phyloP scores from a whole-genome alignment of 2,797 vertebrate species.

The Distichodus sexfasciatus region DNA sequence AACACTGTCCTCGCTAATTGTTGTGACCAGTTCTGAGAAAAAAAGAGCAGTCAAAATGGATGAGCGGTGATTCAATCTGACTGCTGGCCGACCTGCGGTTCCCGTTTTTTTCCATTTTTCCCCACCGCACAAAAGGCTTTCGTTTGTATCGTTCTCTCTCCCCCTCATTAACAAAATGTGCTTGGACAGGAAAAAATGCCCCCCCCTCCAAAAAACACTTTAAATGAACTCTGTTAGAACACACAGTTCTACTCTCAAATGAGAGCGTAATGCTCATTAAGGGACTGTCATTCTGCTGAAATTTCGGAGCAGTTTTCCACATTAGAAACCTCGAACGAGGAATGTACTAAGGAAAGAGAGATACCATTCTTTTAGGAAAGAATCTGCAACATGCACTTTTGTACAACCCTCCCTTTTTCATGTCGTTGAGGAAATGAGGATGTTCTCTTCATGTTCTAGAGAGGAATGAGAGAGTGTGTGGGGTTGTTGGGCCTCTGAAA shows the following conservation, averaged over 20 bases:
- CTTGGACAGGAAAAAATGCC: background rate
- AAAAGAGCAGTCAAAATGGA: background rate
- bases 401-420: conserved; percentile 19
- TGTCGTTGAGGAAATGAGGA: conserved; percentile 30
- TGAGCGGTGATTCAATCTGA: no score
- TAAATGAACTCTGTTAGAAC: background rate
- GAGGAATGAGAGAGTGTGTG: conserved; percentile 28
- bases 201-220: background rate
- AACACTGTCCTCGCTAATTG: background rate
- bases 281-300: background rate
- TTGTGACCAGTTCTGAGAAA: background rate
- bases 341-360: no score
- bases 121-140: no score
- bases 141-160: no score
- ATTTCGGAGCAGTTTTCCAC: background rate
- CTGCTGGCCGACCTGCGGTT: no score
- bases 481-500: conserved; percentile 57
- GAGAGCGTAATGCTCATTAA: background rate
- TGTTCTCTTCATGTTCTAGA: background rate
- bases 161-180: background rate
- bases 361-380: conserved; percentile 19
- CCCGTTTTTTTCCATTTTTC: no score
- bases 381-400: conserved; percentile 41
- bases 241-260: background rate
- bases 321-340: no score